Conservation (phyloP, 2,113 vertebrate genomes). For the Gobiocypris rarus region DNA sequence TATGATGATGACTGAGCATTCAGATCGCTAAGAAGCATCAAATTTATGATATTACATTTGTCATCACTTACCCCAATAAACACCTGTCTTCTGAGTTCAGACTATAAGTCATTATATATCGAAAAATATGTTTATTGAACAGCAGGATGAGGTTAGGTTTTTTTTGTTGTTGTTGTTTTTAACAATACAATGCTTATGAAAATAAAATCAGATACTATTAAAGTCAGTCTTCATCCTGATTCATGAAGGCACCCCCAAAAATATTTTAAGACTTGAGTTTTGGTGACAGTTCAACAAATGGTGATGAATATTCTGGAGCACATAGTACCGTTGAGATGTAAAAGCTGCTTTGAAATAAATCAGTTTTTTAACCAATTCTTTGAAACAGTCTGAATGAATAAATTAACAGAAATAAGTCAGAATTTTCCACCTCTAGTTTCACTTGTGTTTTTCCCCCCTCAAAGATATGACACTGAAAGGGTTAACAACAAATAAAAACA, state of each 20-base stretch:
- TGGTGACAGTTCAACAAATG: background rate
- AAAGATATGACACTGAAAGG: background rate
- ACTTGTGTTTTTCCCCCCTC: background rate
- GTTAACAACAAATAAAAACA: background rate
- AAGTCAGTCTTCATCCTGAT: background rate
- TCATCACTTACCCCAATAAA: background rate
- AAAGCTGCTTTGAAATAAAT: background rate
- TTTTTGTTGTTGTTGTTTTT: background rate
- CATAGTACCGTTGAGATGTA: no score
- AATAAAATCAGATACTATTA: background rate
- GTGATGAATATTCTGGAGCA: no score
- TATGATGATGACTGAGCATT: background rate
- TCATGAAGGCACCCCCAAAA: background rate
- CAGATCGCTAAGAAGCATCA: background rate
- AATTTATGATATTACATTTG: background rate
- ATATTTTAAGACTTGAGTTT: background rate
- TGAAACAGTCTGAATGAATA: background rate
- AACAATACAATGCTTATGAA: background rate
- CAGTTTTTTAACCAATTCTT: background rate
- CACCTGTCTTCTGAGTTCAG: background rate
- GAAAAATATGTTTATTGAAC: background rate
- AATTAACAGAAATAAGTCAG: background rate
- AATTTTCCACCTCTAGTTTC: background rate
- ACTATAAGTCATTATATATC: background rate
- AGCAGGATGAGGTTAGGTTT: background rate